phyloP scores from a whole-genome alignment of 2,797 vertebrate genomes.

The Chaetodon trifasciatus region DNA sequence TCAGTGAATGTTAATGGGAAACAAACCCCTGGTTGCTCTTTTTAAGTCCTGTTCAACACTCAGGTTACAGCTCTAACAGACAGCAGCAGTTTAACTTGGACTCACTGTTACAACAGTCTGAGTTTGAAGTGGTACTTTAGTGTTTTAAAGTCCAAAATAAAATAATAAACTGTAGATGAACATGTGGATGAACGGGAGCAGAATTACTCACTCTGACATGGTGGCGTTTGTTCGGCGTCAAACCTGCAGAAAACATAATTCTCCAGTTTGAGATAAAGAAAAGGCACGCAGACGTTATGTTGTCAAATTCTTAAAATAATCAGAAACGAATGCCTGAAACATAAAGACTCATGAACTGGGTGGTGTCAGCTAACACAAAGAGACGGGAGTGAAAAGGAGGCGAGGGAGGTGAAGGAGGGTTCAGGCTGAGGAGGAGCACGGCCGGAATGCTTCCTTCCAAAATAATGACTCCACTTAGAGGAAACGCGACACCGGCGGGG shows the following conservation, averaged over 20 bases:
- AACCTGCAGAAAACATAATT: conserved; percentile 57
- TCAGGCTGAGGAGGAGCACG: conserved; percentile 12
- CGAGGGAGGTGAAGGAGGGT: background rate
- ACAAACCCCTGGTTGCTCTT: too few relatives aligned
- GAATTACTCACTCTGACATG: conserved; percentile 86
- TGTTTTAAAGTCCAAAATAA: background rate
- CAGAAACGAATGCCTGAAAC: background rate
- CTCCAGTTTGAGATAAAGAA: background rate
- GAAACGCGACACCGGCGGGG: conserved; percentile 50
- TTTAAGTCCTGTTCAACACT: too few relatives aligned
- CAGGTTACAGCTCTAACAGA: too few relatives aligned
- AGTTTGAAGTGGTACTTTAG: too few relatives aligned
- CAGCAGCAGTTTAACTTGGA: too few relatives aligned
- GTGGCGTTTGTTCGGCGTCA: conserved; percentile 65
- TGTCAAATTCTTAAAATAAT: background rate
- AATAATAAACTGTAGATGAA: background rate
- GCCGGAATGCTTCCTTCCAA: conserved; percentile 23
- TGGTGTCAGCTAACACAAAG: background rate
- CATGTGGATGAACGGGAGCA: background rate
- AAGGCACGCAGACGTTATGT: background rate
- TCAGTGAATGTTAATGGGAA: background rate
- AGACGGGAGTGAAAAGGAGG: background rate
- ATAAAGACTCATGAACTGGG: background rate
- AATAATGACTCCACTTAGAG: conserved; percentile 57
- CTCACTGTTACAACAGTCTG: too few relatives aligned